phyloP scores from a whole-genome alignment of 2,113 vertebrate species.

The Ciconia maguari region DNA sequence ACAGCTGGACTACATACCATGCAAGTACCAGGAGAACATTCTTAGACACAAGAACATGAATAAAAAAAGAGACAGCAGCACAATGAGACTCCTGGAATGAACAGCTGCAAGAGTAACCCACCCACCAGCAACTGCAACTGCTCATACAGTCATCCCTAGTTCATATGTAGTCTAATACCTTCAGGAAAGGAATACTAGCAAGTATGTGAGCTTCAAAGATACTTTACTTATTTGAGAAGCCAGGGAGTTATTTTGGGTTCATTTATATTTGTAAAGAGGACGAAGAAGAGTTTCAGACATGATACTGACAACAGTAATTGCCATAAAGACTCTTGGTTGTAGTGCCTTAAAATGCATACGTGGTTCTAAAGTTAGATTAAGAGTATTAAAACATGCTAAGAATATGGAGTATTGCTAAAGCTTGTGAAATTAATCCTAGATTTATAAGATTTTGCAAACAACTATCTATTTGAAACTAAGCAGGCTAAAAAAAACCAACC shows the following conservation, averaged over 20 bases:
- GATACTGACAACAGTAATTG: neutral
- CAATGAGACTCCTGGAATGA: constrained; percentile 59
- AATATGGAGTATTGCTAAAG: neutral
- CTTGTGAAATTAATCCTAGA: neutral
- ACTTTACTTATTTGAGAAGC: neutral
- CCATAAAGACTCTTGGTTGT: neutral
- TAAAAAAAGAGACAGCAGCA: constrained; percentile 4
- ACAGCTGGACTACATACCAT: constrained; percentile 30
- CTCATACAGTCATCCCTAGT: neutral
- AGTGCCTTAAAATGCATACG: neutral
- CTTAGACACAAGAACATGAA: constrained; percentile 17
- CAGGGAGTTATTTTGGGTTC: constrained; percentile 4
- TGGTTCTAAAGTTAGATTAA: neutral
- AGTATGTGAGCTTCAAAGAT: neutral
- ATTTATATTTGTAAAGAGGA: neutral
- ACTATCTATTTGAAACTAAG: neutral
- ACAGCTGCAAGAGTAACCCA: constrained; percentile 59
- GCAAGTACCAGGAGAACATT: constrained; percentile 41
- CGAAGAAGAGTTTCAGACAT: neutral
- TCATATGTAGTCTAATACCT: neutral
- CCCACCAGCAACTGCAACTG: constrained; percentile 20
- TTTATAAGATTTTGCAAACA: neutral
- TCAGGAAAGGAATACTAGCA: neutral
- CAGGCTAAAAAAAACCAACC: neutral
- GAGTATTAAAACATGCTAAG: neutral